A percentile compares a stretch with the other conserved stretches of the same genome.
phyloP scores from a whole-genome alignment of 1,140 invertebrate genomes.

The Geopemphigus sp. region DNA sequence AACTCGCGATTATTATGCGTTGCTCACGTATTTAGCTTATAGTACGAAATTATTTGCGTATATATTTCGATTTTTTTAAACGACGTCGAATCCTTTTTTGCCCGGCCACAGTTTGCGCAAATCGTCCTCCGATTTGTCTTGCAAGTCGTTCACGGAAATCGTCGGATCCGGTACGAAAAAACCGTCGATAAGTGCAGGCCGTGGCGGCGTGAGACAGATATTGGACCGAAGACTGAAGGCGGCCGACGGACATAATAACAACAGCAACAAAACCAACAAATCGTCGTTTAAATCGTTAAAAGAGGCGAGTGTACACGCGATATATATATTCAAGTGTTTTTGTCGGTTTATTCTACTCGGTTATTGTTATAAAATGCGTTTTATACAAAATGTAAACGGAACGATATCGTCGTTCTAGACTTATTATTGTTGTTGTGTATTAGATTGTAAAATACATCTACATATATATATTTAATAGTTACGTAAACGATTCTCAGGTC shows the following conservation, averaged over 20 bases:
- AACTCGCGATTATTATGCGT: no score
- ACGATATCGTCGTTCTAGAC: no score
- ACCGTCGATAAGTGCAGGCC: conserved; percentile 50
- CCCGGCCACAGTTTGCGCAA: not conserved
- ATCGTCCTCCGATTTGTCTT: conserved; percentile 32
- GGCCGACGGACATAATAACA: not conserved
- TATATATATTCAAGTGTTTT: no score
- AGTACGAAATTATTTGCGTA: no score
- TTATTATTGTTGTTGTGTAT: no score
- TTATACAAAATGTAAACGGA: no score
- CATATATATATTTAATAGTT: not conserved
- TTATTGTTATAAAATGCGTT: no score
- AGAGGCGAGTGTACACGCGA: conserved; percentile 1
- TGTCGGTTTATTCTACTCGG: no score
- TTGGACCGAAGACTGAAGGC: conserved; percentile 53
- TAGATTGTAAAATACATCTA: no score
- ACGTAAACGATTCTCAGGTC: conserved; percentile 51
- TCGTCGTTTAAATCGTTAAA: conserved; percentile 50
- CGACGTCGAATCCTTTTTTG: not conserved
- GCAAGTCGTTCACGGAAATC: conserved; percentile 53
- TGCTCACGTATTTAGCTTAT: no score
- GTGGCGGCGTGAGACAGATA: conserved; percentile 54
- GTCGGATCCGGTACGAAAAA: conserved; percentile 54
- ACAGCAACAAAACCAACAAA: conserved; percentile 46
- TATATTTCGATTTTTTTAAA: not conserved